Evolutionary conservation across 1,140 invertebrate species (phyloP).

Genomic region (Pissodes strobi): DNA sequence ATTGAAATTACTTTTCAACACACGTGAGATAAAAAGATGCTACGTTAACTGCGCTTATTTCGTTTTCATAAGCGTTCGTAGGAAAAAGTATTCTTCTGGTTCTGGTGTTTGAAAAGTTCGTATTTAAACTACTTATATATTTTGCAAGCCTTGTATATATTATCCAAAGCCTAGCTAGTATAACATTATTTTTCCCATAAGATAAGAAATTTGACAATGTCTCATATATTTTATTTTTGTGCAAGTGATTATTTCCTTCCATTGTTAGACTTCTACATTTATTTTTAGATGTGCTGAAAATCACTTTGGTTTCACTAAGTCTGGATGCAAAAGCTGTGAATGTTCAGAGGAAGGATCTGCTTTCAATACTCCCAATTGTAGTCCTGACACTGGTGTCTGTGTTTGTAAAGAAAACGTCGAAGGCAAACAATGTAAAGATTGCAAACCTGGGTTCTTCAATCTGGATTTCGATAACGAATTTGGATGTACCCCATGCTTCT

Average conservation of each 20-base stretch:
- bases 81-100: too few relatives aligned
- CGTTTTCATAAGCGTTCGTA: too few relatives aligned
- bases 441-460: conserved; percentile 96
- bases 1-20: too few relatives aligned
- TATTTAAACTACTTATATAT: too few relatives aligned
- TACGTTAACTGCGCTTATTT: too few relatives aligned
- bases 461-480: conserved; percentile 87
- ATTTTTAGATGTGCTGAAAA: conserved; percentile 73
- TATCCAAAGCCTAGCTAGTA: too few relatives aligned
- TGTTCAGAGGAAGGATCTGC: conserved; percentile 83
- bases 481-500: conserved; percentile 98
- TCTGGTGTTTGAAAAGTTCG: too few relatives aligned
- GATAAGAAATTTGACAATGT: background rate
- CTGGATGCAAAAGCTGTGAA: conserved; percentile 85
- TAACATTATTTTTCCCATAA: background rate
- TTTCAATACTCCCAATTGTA: conserved; percentile 81
- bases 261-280: too few relatives aligned
- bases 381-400: conserved; percentile 79
- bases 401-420: conserved; percentile 93
- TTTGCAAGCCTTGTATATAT: too few relatives aligned
- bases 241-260: too few relatives aligned
- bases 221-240: too few relatives aligned
- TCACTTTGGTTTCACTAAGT: conserved; percentile 84
- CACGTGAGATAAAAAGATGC: too few relatives aligned
- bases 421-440: conserved; percentile 88